A percentile compares a stretch with the other conserved stretches of the same genome.
These are phyloP conservation scores for Prunella himalayana DNA, from an alignment of 2,113 vertebrate genomes.

Conservation along the genomic window DNA sequence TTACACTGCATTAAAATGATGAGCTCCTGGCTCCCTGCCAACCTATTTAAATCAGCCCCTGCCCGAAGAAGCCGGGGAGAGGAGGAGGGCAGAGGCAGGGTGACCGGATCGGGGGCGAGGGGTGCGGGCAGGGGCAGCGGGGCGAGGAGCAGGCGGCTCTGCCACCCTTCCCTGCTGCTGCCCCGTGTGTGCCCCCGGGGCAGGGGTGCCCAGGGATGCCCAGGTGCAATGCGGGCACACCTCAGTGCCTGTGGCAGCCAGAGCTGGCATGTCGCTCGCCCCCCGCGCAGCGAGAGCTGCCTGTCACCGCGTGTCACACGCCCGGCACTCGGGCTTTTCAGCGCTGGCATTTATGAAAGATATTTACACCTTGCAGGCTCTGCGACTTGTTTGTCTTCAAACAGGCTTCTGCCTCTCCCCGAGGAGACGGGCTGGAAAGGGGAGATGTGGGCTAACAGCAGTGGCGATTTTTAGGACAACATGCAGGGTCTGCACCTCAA, in stretches of 20 bases:
- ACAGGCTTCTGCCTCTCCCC: conserved; percentile 3
- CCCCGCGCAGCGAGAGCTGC: background rate
- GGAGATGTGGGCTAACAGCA: background rate
- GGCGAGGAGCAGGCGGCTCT: background rate
- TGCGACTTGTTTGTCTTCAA: conserved; percentile 6
- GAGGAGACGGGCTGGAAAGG: background rate
- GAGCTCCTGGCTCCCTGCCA: conserved; percentile 90
- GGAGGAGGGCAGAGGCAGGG: conserved; percentile 66
- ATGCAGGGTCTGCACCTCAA: background rate
- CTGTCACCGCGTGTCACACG: conserved; percentile 12
- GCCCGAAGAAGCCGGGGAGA: conserved; percentile 74
- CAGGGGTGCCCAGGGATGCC: background rate
- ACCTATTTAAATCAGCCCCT: conserved; percentile 85
- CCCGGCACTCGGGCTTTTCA: background rate
- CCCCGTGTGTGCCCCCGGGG: fast-evolving
- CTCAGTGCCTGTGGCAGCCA: background rate
- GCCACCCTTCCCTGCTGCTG: background rate
- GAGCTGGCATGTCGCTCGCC: background rate
- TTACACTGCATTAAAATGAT: conserved; percentile 87
- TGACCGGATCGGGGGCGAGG: background rate
- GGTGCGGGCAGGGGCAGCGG: background rate
- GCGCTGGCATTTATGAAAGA: conserved; percentile 11
- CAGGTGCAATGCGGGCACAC: background rate
- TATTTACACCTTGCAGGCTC: conserved; percentile 14
- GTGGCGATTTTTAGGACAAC: background rate